Evolutionary conservation across 2,113 vertebrate genomes (phyloP).

Genomic region (Alosa alosa): DNA sequence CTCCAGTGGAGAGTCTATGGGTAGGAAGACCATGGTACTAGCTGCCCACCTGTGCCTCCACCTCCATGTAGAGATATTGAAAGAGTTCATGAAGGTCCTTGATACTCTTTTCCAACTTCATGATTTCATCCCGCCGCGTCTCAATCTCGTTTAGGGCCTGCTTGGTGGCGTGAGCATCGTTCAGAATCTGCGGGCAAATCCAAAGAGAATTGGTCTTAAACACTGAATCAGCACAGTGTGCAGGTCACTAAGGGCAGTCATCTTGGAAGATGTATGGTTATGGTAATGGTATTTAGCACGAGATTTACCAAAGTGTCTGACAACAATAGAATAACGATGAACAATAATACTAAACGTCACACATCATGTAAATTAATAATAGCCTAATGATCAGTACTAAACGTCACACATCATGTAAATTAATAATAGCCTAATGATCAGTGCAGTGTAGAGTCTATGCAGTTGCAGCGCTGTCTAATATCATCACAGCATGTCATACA

Average conservation of each 20-base stretch:
- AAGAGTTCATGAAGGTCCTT: slow-evolving; percentile 87
- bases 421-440: too few species aligned
- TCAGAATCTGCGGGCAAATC: slow-evolving; percentile 73
- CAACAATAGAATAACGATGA: too few species aligned
- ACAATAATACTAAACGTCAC: too few species aligned
- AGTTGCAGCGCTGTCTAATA: not conserved
- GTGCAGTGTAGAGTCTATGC: not conserved
- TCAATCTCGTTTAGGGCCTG: slow-evolving; percentile 88
- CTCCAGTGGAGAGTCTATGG: not conserved
- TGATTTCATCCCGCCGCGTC: slow-evolving; percentile 84
- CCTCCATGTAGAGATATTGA: slow-evolving; percentile 83
- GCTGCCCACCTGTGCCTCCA: slow-evolving; percentile 80
- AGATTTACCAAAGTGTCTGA: too few species aligned
- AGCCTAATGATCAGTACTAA: too few species aligned
- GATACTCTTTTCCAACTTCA: slow-evolving; percentile 86
- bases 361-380: too few species aligned
- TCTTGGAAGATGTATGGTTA: not conserved
- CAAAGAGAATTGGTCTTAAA: not conserved
- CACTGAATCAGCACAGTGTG: not conserved
- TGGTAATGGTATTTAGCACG: too few species aligned
- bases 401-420: too few species aligned
- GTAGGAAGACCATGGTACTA: not conserved
- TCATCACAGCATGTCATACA: not conserved
- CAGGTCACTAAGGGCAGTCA: not conserved
- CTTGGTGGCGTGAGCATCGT: slow-evolving; percentile 79